Conservation (phyloP, 2,797 vertebrate species). For the Micrastur ruficollis region DNA sequence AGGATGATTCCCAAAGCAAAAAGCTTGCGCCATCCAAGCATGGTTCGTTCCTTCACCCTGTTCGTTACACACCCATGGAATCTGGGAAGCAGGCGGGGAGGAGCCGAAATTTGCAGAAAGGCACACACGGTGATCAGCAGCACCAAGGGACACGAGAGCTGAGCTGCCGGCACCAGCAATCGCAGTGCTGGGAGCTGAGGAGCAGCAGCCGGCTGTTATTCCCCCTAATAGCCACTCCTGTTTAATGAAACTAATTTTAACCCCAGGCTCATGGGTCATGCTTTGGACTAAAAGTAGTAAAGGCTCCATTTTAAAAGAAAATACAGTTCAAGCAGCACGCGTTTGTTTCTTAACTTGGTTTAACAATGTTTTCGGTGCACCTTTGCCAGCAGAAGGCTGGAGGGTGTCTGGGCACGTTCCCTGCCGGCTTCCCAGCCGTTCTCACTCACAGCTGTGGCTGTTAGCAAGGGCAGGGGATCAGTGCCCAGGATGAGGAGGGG, state of each 20-base stretch:
- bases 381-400: background rate
- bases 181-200: background rate
- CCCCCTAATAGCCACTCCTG: background rate
- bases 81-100: background rate
- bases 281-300: background rate
- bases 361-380: rapidly evolving
- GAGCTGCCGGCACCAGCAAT: background rate
- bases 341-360: background rate
- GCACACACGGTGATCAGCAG: background rate
- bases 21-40: background rate
- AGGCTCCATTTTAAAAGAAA: background rate
- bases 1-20: background rate
- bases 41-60: background rate
- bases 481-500: background rate
- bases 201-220: background rate
- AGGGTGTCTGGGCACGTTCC: background rate
- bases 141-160: background rate
- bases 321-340: background rate
- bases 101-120: background rate
- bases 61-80: background rate
- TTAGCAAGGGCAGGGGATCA: background rate
- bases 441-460: background rate
- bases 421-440: background rate
- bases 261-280: background rate
- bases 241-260: background rate